Conservation (phyloP, 2,113 vertebrate genomes). For the Cottus gobio region DNA sequence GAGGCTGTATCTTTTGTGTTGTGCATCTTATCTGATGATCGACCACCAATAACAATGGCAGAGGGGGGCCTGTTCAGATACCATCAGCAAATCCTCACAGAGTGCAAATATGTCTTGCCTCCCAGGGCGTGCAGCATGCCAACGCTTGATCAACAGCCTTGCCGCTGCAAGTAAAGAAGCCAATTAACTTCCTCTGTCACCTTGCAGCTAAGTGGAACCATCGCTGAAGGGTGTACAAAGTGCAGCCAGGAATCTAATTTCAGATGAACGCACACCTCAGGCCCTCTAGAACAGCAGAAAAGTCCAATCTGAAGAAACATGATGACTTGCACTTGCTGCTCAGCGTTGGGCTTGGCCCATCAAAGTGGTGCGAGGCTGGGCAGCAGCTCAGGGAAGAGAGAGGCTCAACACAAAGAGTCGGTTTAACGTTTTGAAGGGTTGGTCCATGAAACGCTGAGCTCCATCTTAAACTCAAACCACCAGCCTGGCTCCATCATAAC, state of each 20-base stretch:
- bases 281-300: conserved; percentile 37
- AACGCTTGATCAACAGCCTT: conserved; percentile 64
- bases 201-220: conserved; percentile 67
- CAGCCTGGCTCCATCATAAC: not conserved
- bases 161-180: conserved; percentile 50
- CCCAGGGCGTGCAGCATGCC: conserved; percentile 43
- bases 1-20: conserved; percentile 9
- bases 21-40: conserved; percentile 46
- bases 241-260: conserved; percentile 68
- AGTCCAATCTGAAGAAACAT: conserved; percentile 65
- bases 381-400: not conserved
- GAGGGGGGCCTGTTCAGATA: conserved; percentile 33
- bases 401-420: not conserved
- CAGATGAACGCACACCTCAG: conserved; percentile 53
- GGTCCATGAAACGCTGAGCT: not conserved
- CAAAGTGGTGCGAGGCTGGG: conserved; percentile 21
- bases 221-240: conserved; percentile 59
- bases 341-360: conserved; percentile 18
- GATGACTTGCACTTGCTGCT: conserved; percentile 70
- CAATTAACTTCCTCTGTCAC: conserved; percentile 73
- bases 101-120: conserved; percentile 31
- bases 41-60: conserved; percentile 30
- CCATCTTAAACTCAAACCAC: not conserved
- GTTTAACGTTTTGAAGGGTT: not conserved
- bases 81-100: conserved; percentile 56